These are phyloP conservation scores for Lomographa bimaculata DNA, from an alignment of 2,888 invertebrate species.

Conservation along the genomic window DNA sequence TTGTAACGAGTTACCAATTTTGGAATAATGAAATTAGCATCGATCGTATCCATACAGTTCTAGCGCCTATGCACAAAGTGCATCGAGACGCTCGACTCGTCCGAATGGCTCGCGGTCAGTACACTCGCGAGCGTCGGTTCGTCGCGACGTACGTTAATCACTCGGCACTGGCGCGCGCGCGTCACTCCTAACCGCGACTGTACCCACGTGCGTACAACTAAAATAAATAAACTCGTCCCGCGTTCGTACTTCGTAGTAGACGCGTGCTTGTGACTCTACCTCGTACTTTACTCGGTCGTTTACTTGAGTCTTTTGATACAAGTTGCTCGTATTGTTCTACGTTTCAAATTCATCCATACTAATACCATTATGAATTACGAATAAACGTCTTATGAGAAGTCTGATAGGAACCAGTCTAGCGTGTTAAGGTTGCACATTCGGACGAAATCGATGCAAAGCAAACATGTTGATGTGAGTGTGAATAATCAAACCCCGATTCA, in stretches of 20 bases:
- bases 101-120: slow-evolving; percentile 73
- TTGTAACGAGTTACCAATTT: slow-evolving; percentile 10
- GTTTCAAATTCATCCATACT: background rate
- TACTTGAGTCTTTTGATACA: slow-evolving; percentile 8
- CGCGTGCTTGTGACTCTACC: slow-evolving; percentile 21
- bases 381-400: too few species aligned
- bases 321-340: slow-evolving; percentile 7
- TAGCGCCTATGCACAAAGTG: slow-evolving; percentile 66
- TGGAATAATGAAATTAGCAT: slow-evolving; percentile 26
- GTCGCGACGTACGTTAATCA: slow-evolving; percentile 65
- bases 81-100: slow-evolving; percentile 50
- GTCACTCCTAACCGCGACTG: slow-evolving; percentile 41
- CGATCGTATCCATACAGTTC: slow-evolving; percentile 58
- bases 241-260: slow-evolving; percentile 12
- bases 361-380: background rate
- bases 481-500: slow-evolving; percentile 72
- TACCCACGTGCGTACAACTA: slow-evolving; percentile 58
- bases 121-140: slow-evolving; percentile 71
- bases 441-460: slow-evolving; percentile 74
- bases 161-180: slow-evolving; percentile 26
- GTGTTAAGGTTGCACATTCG: slow-evolving; percentile 17
- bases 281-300: slow-evolving; percentile 16
- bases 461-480: slow-evolving; percentile 78
- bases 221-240: slow-evolving; percentile 56
- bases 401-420: slow-evolving; percentile 4